Percentiles rank a stretch among this genome's conserved stretches.
These are phyloP conservation scores for Pissodes strobi DNA, from an alignment of 1,140 invertebrate species.

Conservation along the genomic window DNA sequence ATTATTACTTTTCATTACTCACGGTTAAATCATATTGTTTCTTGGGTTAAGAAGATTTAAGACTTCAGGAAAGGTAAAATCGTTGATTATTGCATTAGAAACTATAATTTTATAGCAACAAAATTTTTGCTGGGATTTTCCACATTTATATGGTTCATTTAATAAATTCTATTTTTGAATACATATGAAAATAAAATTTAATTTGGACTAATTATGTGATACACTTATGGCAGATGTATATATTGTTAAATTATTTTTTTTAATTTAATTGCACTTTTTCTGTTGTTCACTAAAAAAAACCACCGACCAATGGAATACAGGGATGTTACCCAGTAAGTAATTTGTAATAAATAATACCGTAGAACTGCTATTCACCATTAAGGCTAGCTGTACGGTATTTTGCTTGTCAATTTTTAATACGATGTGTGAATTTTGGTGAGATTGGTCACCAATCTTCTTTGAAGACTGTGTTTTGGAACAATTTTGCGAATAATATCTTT, in stretches of 20 bases:
- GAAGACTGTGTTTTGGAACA: constrained; percentile 40
- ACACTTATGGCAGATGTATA: neutral
- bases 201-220: neutral
- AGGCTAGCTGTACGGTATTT: constrained; percentile 15
- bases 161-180: no score
- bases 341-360: constrained; percentile 9
- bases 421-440: constrained; percentile 18
- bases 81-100: no score
- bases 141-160: no score
- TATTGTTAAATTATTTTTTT: constrained; percentile 59
- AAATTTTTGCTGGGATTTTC: no score
- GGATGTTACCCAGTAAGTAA: constrained; percentile 85
- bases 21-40: no score
- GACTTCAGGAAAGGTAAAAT: no score
- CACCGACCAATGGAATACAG: constrained; percentile 65
- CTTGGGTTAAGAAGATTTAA: no score
- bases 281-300: constrained; percentile 69
- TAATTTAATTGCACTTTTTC: constrained; percentile 77
- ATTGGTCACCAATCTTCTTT: constrained; percentile 15
- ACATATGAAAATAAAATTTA: neutral
- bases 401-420: neutral
- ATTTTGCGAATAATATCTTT: constrained; percentile 13
- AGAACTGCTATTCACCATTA: constrained; percentile 10
- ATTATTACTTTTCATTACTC: no score
- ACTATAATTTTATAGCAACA: no score